Conservation (phyloP, 2,888 invertebrate genomes). For the Galerucella pusilla region DNA sequence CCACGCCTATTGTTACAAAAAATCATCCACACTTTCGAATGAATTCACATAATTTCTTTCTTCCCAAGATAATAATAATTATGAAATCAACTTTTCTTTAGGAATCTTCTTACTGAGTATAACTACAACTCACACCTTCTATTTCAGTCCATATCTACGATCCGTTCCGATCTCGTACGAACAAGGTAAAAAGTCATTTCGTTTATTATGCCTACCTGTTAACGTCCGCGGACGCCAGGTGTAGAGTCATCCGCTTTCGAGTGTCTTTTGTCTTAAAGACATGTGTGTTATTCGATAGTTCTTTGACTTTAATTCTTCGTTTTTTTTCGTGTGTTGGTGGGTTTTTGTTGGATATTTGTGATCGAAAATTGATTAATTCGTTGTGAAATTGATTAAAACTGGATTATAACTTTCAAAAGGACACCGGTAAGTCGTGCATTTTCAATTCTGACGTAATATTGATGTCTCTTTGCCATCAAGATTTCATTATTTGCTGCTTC, state of each 20-base stretch:
- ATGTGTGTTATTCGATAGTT: constrained; percentile 38
- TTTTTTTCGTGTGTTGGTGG: constrained; percentile 15
- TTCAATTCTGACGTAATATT: background rate
- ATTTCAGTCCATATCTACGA: constrained; percentile 38
- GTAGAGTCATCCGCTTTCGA: constrained; percentile 32
- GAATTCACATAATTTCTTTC: too few relatives aligned
- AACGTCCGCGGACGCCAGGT: constrained; percentile 51
- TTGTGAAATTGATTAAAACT: constrained; percentile 42
- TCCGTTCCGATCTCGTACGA: constrained; percentile 45
- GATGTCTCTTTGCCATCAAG: background rate
- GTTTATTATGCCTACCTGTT: constrained; percentile 48
- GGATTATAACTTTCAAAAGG: constrained; percentile 44
- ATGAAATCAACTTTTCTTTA: constrained; percentile 27
- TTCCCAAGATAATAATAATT: constrained; percentile 13
- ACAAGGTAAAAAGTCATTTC: constrained; percentile 40
- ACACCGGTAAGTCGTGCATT: constrained; percentile 41
- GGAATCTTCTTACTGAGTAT: constrained; percentile 26
- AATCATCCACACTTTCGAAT: background rate
- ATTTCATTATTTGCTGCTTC: too few relatives aligned
- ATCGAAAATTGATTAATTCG: constrained; percentile 20
- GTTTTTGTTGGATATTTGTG: constrained; percentile 30
- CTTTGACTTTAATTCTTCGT: constrained; percentile 11
- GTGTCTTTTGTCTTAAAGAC: constrained; percentile 28
- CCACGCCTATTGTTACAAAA: background rate
- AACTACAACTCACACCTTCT: constrained; percentile 23